Evolutionary conservation across 2,797 vertebrate species (phyloP).

Genomic region (Smutsia gigantea): DNA sequence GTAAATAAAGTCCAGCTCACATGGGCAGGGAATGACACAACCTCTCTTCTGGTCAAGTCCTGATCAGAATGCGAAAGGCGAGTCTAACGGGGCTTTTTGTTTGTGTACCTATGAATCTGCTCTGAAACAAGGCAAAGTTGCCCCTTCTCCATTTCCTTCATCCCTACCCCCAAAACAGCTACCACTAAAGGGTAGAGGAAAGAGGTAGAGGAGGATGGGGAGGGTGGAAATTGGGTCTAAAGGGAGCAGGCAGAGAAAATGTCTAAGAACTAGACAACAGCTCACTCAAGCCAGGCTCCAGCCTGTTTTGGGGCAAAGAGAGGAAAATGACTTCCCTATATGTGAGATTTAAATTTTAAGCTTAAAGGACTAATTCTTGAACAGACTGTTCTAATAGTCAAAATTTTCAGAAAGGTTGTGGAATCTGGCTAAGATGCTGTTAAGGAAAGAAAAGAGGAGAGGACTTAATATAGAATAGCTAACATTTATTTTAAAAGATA

Average conservation of each 20-base stretch:
- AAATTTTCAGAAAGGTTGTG: not conserved
- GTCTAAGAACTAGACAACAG: not conserved
- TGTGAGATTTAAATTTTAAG: not conserved
- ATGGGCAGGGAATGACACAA: not conserved
- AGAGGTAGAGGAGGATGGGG: not conserved
- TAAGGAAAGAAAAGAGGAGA: not conserved
- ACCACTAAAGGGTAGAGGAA: not conserved
- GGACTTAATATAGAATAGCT: not conserved
- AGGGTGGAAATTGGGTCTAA: not conserved
- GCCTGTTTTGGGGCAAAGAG: not conserved
- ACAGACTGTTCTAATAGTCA: not conserved
- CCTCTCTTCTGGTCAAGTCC: not conserved
- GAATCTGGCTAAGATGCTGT: not conserved
- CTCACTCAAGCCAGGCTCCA: not conserved
- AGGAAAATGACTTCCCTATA: not conserved
- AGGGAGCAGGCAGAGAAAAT: not conserved
- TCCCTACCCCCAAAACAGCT: not conserved
- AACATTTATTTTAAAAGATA: not conserved
- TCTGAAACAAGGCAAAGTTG: not conserved
- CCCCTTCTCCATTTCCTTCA: no score
- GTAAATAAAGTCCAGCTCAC: not conserved
- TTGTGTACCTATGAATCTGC: not conserved
- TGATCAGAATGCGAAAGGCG: not conserved
- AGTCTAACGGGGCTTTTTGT: accelerated
- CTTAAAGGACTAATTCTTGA: not conserved